Evolutionary conservation across 1,140 invertebrate species (phyloP), one percentile per base, ranked within the genome.

Genomic region (Neodiprion lecontei): DNA sequence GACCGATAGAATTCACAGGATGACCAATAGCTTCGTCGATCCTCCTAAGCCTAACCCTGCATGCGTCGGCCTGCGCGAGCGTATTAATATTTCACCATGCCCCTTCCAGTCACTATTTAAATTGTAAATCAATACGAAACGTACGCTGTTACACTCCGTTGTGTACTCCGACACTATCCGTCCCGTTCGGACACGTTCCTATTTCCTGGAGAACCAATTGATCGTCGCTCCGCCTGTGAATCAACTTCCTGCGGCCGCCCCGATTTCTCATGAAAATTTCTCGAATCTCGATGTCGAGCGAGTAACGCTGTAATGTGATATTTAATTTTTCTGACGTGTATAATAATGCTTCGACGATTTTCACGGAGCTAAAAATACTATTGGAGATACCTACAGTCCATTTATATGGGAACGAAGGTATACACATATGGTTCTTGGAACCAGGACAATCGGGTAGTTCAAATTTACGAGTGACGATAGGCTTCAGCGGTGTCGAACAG

Each of bases 61-160:
- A 40, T 40, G n/a, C 53, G 53, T 61, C 53, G 53, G n/a, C 53
- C 53, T 61, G 53, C 53, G 28, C 53, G n/a, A 9, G 0, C 11
- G 4, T 61, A 61, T 61, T 61, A 61, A 61, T 61, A 61, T 61
- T 61, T 17, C 11, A 61, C 53, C 53, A 61, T 12, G 9, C 53
- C n/a, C 53, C 53, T 61, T 61, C 53, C 53, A 61, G 53, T 61
- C 5, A 9, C 53, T 61, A 61, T 61, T 61, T 61, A 61, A 61
- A 61, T 61, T 61, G 53, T 61, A 61, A 61, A 61, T 61, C 53
- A 61, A 61, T 61, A 61, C 53, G 11, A 12, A 61, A 61, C 53
- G 53, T 61, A 61, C 53, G 53, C 53, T 12, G 53, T 61, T 61
- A 61, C 53, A 61, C 53, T 12, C 53, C 53, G 53, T 61, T 61